Evolutionary conservation across 1,140 invertebrate genomes (phyloP).

Genomic region (Meloidogyne exigua): DNA sequence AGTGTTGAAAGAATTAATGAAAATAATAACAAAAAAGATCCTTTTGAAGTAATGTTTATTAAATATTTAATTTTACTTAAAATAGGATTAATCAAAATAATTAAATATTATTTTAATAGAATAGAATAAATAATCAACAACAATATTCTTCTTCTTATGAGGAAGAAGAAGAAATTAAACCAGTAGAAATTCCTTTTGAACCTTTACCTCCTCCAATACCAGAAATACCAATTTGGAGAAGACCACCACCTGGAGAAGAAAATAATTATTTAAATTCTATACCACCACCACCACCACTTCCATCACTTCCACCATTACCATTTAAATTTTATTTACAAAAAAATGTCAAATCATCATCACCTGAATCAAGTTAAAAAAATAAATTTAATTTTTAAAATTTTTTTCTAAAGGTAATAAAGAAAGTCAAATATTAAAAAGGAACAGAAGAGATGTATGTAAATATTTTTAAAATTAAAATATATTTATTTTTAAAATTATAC

Average conservation of each 20-base stretch:
- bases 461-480: not conserved
- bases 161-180: slow-evolving; percentile 6
- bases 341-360: not conserved
- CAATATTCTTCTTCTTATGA: not conserved
- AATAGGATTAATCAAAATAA: too few relatives aligned
- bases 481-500: not conserved
- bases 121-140: not conserved
- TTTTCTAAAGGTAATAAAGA: not conserved
- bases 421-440: not conserved
- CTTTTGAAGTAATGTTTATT: not conserved
- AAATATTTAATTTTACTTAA: too few relatives aligned
- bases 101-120: not conserved
- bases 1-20: slow-evolving; percentile 9
- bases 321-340: not conserved
- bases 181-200: slow-evolving; percentile 24
- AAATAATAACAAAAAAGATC: not conserved
- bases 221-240: slow-evolving; percentile 21
- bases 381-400: too few relatives aligned
- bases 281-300: not conserved
- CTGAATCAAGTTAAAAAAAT: not conserved
- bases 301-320: not conserved
- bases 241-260: slow-evolving; percentile 19
- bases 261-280: not conserved
- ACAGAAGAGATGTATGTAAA: slow-evolving; percentile 18
- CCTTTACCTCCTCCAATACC: not conserved